These are phyloP conservation scores for Eulithis prunata DNA, from an alignment of 2,888 invertebrate genomes.

Conservation along the genomic window DNA sequence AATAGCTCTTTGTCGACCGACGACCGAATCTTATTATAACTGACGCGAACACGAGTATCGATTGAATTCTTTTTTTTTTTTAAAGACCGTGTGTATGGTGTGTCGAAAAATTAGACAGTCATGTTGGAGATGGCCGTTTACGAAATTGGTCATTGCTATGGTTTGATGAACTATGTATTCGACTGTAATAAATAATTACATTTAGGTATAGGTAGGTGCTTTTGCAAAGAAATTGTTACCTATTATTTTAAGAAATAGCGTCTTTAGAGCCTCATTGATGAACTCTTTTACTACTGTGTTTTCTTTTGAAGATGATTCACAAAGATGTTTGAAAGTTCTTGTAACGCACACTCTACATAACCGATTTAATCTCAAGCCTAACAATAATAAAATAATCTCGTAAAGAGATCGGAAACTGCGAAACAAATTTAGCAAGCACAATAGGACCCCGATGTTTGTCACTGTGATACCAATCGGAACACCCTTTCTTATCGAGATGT, in stretches of 20 bases:
- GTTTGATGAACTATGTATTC: slow-evolving; percentile 1
- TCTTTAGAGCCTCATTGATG: too few relatives aligned
- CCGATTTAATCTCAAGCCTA: slow-evolving; percentile 59
- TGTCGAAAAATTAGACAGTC: slow-evolving; percentile 18
- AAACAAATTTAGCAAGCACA: slow-evolving; percentile 82
- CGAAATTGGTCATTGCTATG: slow-evolving; percentile 7
- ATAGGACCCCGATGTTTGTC: slow-evolving; percentile 77
- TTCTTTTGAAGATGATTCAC: not conserved
- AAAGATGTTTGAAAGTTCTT: not conserved
- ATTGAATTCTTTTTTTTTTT: slow-evolving; percentile 33
- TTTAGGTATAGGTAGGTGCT: too few relatives aligned
- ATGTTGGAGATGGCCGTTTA: slow-evolving; percentile 3
- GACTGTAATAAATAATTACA: not conserved
- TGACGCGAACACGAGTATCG: slow-evolving; percentile 56
- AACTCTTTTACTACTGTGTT: too few relatives aligned
- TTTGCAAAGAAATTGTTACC: too few relatives aligned
- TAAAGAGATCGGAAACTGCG: slow-evolving; percentile 78
- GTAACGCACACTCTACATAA: slow-evolving; percentile 47
- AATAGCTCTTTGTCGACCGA: slow-evolving; percentile 60
- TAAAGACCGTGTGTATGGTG: slow-evolving; percentile 28
- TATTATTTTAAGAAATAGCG: too few relatives aligned
- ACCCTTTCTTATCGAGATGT: slow-evolving; percentile 72
- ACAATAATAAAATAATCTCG: slow-evolving; percentile 78
- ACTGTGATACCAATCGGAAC: slow-evolving; percentile 72
- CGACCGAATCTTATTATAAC: slow-evolving; percentile 70